These are phyloP conservation scores for Lasiurus cinereus DNA, from an alignment of 2,113 vertebrate species.

Conservation along the genomic window DNA sequence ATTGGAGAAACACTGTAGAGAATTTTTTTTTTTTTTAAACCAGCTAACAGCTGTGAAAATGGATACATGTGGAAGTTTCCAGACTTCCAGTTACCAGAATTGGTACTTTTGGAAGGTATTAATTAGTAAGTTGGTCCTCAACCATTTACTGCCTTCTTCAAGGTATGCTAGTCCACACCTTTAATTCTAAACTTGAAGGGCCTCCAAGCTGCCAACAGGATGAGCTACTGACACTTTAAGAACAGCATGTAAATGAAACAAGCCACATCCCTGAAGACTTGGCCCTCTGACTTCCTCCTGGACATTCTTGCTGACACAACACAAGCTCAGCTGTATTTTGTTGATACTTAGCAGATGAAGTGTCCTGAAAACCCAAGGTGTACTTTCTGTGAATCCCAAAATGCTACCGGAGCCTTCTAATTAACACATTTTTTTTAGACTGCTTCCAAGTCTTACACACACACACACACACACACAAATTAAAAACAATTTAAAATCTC, in stretches of 20 bases:
- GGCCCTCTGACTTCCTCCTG: background rate
- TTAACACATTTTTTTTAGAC: background rate
- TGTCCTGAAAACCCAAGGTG: conserved; percentile 10
- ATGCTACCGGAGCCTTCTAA: background rate
- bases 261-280: background rate
- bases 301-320: background rate
- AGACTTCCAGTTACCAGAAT: background rate
- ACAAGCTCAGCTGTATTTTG: conserved; percentile 26
- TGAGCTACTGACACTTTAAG: background rate
- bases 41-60: background rate
- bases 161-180: background rate
- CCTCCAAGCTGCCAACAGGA: background rate
- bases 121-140: background rate
- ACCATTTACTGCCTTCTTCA: background rate
- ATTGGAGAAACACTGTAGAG: conserved; percentile 10
- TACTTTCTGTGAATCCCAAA: conserved; percentile 42
- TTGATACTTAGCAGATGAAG: conserved; percentile 9
- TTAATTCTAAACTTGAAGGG: background rate
- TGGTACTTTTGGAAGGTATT: background rate
- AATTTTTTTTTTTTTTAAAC: background rate
- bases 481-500: background rate
- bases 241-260: background rate
- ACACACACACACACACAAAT: too few relatives aligned
- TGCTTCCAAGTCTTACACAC: background rate
- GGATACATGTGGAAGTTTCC: background rate